Evolutionary conservation across 2,888 invertebrate species (phyloP), one percentile per base, ranked within the genome.

Genomic region (Schrankia costaestrigalis): DNA sequence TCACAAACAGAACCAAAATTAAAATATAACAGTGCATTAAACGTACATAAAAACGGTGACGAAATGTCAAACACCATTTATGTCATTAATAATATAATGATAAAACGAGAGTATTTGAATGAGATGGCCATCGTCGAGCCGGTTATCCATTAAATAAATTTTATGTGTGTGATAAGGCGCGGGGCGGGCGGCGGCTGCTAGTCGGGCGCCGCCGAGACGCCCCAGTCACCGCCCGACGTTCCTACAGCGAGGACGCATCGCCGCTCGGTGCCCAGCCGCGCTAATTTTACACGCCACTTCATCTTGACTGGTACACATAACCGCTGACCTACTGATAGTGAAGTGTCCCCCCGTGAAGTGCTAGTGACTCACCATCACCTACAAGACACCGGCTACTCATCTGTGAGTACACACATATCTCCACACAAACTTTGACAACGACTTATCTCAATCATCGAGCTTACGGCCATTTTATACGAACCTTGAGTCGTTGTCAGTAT

Each of bases 101-200:
- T 75, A 64, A 79, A 79, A 60, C 64, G 64, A 52, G 67, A 58
- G 70, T 75, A 74, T 76, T 82, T 81, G 76, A 80, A 81, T 78
- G 74, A 66, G 63, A 66, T 69, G 65, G 68, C 71, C 73, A 80
- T 78, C 72, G 69, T 59, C 67, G 68, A 62, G 61, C 66, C 68
- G 77, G 79, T 84, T 81, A 84, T 79, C 80, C 83, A 79, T 83
- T 79, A 84, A 80, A 85, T 83, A 78, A 78, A 84, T 84, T 83
- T 84, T 76, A 83, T 82, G 83, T 72, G 72, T 63, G 79, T 83
- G 84, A 84, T 82, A 81, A 81, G 78, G 71, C 69, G 82, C 56
- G 78, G 78, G 77, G 79, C 74, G 82, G 76, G 67, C 72, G 75
- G 69, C 71, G 72, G 81, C 73, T 65, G 69, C 46, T 52, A 48